Base-by-base conservation (phyloP, 2,888 invertebrate species). In the Diarsia brunnea region DNA sequence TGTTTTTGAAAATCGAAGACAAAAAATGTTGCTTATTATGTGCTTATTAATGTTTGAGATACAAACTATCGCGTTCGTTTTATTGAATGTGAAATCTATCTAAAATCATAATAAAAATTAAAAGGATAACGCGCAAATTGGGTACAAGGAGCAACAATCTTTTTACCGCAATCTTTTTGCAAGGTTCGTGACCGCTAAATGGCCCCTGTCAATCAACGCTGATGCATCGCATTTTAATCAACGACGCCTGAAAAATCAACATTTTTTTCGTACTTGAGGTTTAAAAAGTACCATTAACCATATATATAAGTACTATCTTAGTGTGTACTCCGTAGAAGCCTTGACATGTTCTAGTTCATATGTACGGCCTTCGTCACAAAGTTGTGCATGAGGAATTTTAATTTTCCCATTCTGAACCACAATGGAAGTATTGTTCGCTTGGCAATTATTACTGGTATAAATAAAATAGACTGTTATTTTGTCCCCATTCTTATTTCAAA, bases 321-420 rank as follows among this genome's bases (percentile, higher is more conserved):
- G 58, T 75, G 75, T 73, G 14, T 55, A 27, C 55, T 55, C 21
- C 77, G 71, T 72, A 82, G 79, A 47, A 67, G 49, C 86, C 86
- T 88, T 89, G 89, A 85, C 84, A 88, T 86, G 87, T 82, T 79
- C 89, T 85, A 85, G 84, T 87, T 87, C 84, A 89, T 85, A 90
- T 81, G 84, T 67, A 79, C 70, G 80, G 83, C 90, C 90, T 89
- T 87, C 82, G 70, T 47, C 77, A 72, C 76, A 79, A 82, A 81
- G 61, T 80, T 79, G 69, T 88, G 83, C 78, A 84, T 68, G 70
- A 81, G 78, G 89, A 88, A 90, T 91, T 81, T 86, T 87, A 91
- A 89, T 86, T 87, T 89, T 81, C 75, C 82, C 83, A 86, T 89
- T 84, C 85, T 79, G 51, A 65, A 45, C 77, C 65, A 87, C 84